Evolutionary conservation across 2,113 vertebrate species (phyloP).

Genomic region (Agapornis roseicollis): DNA sequence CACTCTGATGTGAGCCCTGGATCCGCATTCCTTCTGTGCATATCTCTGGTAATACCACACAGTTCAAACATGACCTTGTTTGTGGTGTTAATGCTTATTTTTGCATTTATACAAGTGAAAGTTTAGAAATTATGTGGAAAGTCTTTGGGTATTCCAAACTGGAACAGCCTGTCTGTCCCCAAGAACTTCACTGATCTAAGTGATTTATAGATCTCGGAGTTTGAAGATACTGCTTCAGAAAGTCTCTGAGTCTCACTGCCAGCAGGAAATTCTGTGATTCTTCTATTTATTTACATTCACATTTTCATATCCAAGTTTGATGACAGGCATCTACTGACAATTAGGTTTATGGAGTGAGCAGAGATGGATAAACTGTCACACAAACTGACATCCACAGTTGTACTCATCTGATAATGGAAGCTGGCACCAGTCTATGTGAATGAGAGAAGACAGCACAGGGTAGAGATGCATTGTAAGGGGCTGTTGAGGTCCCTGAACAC

Average conservation of each 20-base stretch:
- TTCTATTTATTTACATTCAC: background rate
- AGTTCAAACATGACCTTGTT: rapidly evolving
- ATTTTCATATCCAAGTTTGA: background rate
- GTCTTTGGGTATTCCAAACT: background rate
- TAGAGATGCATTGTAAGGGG: background rate
- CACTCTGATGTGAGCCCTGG: background rate
- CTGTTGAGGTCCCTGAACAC: background rate
- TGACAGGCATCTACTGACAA: slow-evolving; percentile 23
- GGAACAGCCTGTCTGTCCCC: background rate
- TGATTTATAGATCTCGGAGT: background rate
- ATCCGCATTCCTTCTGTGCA: rapidly evolving
- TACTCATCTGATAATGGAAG: background rate
- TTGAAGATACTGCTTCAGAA: background rate
- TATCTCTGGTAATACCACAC: background rate
- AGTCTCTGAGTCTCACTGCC: background rate
- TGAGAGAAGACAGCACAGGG: slow-evolving; percentile 1
- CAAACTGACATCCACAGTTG: background rate
- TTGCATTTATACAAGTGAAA: background rate
- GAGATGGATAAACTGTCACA: slow-evolving; percentile 30
- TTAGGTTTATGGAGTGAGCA: background rate
- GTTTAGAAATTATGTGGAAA: background rate
- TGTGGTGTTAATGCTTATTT: background rate
- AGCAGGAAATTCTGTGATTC: background rate
- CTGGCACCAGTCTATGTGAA: slow-evolving; percentile 16
- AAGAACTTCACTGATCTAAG: background rate